A percentile compares a stretch with the other conserved stretches of the same genome.
Conservation (phyloP, 2,113 vertebrate species). For the Xerus inauris region DNA sequence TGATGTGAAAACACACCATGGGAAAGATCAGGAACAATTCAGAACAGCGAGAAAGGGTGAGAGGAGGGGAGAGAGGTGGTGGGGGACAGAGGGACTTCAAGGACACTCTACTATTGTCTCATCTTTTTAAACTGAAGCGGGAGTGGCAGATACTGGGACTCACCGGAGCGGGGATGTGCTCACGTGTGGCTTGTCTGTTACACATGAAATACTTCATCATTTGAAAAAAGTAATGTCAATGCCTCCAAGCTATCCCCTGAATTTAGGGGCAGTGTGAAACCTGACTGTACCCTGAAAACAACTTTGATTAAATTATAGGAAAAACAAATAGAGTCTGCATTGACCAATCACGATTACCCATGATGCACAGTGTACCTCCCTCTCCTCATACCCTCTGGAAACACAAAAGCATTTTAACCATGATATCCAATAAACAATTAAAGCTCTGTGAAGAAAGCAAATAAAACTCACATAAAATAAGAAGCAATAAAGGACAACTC, state of each 20-base stretch:
- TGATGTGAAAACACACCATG: not conserved
- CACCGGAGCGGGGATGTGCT: not conserved
- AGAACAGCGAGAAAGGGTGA: not conserved
- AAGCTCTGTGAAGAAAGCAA: not conserved
- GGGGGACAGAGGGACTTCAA: fast-evolving
- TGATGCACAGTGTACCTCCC: fast-evolving
- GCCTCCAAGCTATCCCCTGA: not conserved
- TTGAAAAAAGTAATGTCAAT: not conserved
- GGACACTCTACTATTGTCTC: fast-evolving
- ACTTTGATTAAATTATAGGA: not conserved
- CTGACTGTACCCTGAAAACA: not conserved
- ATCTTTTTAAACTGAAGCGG: not conserved
- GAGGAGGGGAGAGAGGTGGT: fast-evolving
- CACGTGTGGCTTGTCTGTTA: not conserved
- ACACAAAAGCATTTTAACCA: not conserved
- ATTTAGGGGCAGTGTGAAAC: not conserved
- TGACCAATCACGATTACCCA: not conserved
- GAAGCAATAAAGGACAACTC: not conserved
- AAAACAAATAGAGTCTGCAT: not conserved
- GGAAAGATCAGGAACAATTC: not conserved
- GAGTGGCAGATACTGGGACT: too few relatives aligned
- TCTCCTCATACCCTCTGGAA: not conserved
- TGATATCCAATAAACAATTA: not conserved
- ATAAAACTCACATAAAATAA: not conserved
- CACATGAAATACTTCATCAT: not conserved